Evolutionary conservation across 53 echinoderm and acorn worm species (phyloP), one percentile per base, ranked within the genome.

Genomic region (Astropecten irregularis): DNA sequence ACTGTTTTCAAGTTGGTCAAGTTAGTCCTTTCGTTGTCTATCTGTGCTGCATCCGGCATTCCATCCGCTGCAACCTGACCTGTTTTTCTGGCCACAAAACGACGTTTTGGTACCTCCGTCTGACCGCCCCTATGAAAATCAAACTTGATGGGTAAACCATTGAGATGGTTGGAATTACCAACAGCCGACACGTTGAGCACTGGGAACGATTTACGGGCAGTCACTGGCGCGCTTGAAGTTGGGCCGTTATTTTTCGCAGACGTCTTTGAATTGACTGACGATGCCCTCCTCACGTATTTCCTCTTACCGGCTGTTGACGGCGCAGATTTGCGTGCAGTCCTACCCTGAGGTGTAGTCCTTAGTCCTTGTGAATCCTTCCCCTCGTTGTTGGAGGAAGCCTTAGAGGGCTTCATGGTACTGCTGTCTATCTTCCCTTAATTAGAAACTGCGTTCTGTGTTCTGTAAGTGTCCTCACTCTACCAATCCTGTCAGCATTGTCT

Each of bases 141-240:
- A 60, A 79, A 62, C 21, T 3, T 60, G n/a, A 79, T 26, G 7
- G 76, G 76, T 27, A 79, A 32, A 11, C 26, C 44, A 46, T 42
- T 40, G 23, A 20, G 30, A 30, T 47, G 60, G 34, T 15, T 15
- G 3, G 62, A 40, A 18, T 46, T 68, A 10, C n/a, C 20, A n/a
- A 19, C 16, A 9, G 56, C 40, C 11, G 1, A 3, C 20, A 61
- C 36, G 9, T 39, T 3, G 9, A 10, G 10, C 9, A 19, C 1
- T n/a, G 40, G 66, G 40, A 35, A 16, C 20, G 39, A n/a, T 9
- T 66, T 66, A 0, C 66, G 66, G 4, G 37, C 40, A 9, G 38
- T 38, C 9, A 40, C 66, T 35, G 42, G 11, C 42, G 11, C 11
- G 42, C 42, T 42, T 6, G 42, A 6, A 11, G 42, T 11, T 11